A percentile compares a stretch with the other conserved stretches of the same genome.
Conservation (phyloP, 2,113 vertebrate genomes). For the Tapirus terrestris region DNA sequence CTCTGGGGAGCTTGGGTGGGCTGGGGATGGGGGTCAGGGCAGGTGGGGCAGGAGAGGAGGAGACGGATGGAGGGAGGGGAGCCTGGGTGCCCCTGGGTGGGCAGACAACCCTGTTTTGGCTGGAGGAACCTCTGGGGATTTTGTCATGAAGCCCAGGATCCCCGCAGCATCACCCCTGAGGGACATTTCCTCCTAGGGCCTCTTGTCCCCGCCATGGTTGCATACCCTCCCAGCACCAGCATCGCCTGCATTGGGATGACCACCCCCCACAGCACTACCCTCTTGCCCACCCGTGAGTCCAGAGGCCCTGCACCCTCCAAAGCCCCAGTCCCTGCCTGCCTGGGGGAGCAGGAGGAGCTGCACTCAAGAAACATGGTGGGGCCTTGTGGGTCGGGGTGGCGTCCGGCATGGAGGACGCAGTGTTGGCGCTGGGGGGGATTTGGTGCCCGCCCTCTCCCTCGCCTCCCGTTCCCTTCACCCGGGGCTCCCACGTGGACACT, state of each 20-base stretch:
- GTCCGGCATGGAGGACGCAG: neutral
- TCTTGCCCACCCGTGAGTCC: neutral
- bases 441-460: neutral
- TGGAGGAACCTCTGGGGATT: neutral
- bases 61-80: neutral
- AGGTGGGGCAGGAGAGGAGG: neutral
- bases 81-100: neutral
- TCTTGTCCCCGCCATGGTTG: neutral
- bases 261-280: fast-evolving
- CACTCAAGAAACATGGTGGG: neutral
- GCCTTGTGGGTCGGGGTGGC: neutral
- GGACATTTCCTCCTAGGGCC: neutral
- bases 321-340: fast-evolving
- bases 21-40: neutral
- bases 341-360: neutral
- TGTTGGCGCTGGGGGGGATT: fast-evolving
- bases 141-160: no score
- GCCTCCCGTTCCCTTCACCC: neutral
- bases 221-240: neutral
- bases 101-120: no score
- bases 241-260: fast-evolving
- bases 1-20: neutral
- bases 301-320: neutral
- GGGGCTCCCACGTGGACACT: no score
- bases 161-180: fast-evolving